These are phyloP conservation scores for Rotaria macrura DNA, from an alignment of 2,888 invertebrate species.

Conservation along the genomic window DNA sequence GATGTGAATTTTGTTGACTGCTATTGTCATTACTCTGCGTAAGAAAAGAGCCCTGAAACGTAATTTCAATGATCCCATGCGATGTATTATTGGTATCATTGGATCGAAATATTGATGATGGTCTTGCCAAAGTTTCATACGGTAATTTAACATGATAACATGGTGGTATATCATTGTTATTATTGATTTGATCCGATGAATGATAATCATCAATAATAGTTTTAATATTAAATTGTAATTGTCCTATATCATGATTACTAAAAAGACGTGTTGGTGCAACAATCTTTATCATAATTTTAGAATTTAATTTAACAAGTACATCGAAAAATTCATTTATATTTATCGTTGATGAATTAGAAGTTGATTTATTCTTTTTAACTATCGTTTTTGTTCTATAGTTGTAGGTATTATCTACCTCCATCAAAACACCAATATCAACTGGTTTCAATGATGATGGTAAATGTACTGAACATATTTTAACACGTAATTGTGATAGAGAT, in stretches of 20 bases:
- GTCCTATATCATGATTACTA: slow-evolving; percentile 3
- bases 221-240: background rate
- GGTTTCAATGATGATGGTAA: slow-evolving; percentile 5
- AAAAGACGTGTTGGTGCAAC: background rate
- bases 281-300: background rate
- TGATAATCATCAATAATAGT: slow-evolving; percentile 5
- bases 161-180: background rate
- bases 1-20: background rate
- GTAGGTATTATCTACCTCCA: background rate
- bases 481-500: background rate
- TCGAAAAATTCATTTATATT: background rate
- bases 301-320: background rate
- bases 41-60: background rate
- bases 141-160: background rate
- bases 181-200: background rate
- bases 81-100: background rate
- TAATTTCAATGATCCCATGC: background rate
- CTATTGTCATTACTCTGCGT: background rate
- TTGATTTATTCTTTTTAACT: background rate
- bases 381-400: background rate
- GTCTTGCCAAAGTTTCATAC: background rate
- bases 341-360: background rate
- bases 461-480: background rate
- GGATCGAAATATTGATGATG: background rate
- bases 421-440: background rate